A percentile compares a stretch with the other conserved stretches of the same genome.
phyloP scores from a whole-genome alignment of 1,140 invertebrate genomes.

The Halictus rubicundus region DNA sequence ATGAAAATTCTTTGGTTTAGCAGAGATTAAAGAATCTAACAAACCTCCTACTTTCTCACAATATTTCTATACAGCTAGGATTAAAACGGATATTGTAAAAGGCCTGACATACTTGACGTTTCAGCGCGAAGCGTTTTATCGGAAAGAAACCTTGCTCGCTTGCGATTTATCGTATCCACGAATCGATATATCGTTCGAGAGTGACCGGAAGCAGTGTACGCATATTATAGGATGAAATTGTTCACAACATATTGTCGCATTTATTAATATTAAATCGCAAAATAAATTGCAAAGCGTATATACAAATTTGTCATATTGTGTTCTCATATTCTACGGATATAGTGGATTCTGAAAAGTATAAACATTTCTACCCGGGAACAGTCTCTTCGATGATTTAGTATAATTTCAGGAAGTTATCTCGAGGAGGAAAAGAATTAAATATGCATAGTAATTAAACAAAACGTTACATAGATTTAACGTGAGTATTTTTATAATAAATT shows the following conservation, averaged over 20 bases:
- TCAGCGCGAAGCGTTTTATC: neutral
- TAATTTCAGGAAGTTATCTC: too few species aligned
- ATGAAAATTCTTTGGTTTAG: slow-evolving; percentile 9
- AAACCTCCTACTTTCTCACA: slow-evolving; percentile 17
- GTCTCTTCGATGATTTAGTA: neutral
- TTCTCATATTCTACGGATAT: too few species aligned
- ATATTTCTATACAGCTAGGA: slow-evolving; percentile 16
- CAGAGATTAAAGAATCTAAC: slow-evolving; percentile 4
- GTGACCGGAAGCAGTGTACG: slow-evolving; percentile 15
- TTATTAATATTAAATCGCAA: neutral
- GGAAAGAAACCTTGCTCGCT: slow-evolving; percentile 27
- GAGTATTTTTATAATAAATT: neutral
- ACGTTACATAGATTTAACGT: neutral
- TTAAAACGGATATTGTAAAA: slow-evolving; percentile 46
- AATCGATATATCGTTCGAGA: slow-evolving; percentile 44
- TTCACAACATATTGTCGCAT: neutral
- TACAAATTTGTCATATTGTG: neutral
- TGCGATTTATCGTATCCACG: neutral
- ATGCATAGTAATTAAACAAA: neutral
- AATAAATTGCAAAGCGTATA: neutral
- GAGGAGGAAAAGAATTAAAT: neutral
- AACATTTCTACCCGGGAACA: neutral
- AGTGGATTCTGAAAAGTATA: neutral
- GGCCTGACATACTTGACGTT: slow-evolving; percentile 38
- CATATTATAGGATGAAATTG: neutral